phyloP scores from a whole-genome alignment of 1,140 invertebrate genomes.

The Venustaconcha ellipsiformis region DNA sequence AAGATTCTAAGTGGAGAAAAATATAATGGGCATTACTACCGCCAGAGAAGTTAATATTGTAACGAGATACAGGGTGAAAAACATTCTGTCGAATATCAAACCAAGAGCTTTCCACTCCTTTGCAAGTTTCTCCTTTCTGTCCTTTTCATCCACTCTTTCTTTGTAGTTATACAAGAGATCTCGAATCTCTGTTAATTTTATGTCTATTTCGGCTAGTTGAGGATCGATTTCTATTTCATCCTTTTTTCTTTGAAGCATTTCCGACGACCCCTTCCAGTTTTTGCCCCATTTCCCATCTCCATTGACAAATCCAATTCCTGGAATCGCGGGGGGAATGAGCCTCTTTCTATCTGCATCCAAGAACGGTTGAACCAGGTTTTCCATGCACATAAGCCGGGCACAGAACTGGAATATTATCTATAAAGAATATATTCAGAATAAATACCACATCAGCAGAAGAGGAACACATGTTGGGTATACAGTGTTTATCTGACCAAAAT shows the following conservation, averaged over 20 bases:
- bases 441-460: neutral
- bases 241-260: constrained; percentile 39
- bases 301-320: constrained; percentile 45
- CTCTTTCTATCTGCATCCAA: constrained; percentile 41
- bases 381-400: constrained; percentile 64
- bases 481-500: neutral
- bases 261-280: constrained; percentile 47
- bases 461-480: neutral
- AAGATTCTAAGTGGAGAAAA: constrained; percentile 11
- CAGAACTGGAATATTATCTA: constrained; percentile 65
- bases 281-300: constrained; percentile 45
- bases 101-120: constrained; percentile 69
- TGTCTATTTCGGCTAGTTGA: constrained; percentile 59
- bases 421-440: neutral
- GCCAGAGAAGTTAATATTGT: constrained; percentile 66
- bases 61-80: constrained; percentile 67
- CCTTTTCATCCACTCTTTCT: constrained; percentile 61
- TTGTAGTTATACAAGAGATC: constrained; percentile 59
- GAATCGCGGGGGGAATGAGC: constrained; percentile 37
- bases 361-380: constrained; percentile 54
- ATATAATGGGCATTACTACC: constrained; percentile 62
- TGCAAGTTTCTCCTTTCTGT: constrained; percentile 62
- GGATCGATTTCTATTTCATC: constrained; percentile 30
- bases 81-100: constrained; percentile 67
- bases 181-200: constrained; percentile 63